Base-by-base conservation (phyloP, 2,888 invertebrate genomes). In the Chalcis sispes region DNA sequence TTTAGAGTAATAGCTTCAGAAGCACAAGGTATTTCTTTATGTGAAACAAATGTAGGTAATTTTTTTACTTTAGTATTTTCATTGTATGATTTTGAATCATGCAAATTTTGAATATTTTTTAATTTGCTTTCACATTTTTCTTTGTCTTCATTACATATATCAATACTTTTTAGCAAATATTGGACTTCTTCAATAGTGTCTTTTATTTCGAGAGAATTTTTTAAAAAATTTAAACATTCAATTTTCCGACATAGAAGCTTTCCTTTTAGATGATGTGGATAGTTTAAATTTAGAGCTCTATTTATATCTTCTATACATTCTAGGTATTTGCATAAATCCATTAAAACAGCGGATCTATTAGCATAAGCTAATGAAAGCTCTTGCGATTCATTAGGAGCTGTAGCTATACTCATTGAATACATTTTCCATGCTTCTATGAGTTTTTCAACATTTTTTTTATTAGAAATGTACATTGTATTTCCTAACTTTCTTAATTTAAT, bases 311-410 rank as follows among this genome's bases (percentile, higher is more conserved):
- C 86, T 46, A 95, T 82, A 83, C 94, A 93, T 83, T 93, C 93
- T 25, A 90, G 85, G 85, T 92, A 94, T 59, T 93, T 91, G 77
- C 91, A 89, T 82, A 93, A 89, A 79, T 92, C 91, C 80, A 91
- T 92, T 66, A 95, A 90, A 10, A 94, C 92, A 29, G 95, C 95
- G 52, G 96, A 95, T 82, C 96, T 91, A 85, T 96, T 96, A 0
- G 93, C 93, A 84, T 93, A 91, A 0, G 94, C 94, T 59, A 94
- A 87, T 13, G 91, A 89, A 78, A 94, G 90, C 83, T 91, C 91
- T 79, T 92, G 91, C 15, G 93, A 91, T 48, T 89, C 85, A 8
- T 80, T 79, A 62, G 92, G 91, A 7, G 95, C 93, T 87, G 90
- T 90, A 13, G 93, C 91, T 80, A 95, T 89, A 79, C 94, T 92